Base-by-base conservation (phyloP, 2,888 invertebrate genomes). In the Protonemura montana region DNA sequence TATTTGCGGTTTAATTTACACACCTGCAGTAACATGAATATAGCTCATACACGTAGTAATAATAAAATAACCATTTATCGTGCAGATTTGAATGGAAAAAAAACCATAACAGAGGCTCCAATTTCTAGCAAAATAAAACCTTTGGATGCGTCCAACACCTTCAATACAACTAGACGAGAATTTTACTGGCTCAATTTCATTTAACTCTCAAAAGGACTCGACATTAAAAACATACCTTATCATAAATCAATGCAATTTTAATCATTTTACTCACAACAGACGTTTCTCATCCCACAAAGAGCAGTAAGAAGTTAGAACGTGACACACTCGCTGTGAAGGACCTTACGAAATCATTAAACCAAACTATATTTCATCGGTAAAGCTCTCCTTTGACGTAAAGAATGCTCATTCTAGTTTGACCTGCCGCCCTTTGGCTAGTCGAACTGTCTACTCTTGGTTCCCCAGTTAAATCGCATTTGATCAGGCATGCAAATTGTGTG, bases 261-360 rank as follows among this genome's bases (percentile, higher is more conserved):
- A 59, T 59, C 7, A 59, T 59, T 59, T 59, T 59, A 59, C 59
- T 59, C 59, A 59, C 59, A 59, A 59, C 59, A 35, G 10, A 35
- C 35, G 35, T 35, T 35, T 35, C 35, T 35, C 35, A 6, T 35
- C 35, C 35, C 35, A 35, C 35, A 21, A 21, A 59, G 59, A 59
- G 59, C 59, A 59, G 6, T 59, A 59, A 78, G 28, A 78, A 27
- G 78, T 78, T 10, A 27, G 27, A 27, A 78, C 78, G 78, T 78
- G 78, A 78, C 27, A 78, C 10, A 78, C 25, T 27, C 26, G 78
- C 10, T 78, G 78, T 78, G 3, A 78, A 27, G 78, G 78, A 28
- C 78, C 28, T 78, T 78, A 28, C 26, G 27, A 78, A 78, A 78
- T 78, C 78, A 13, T 78, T 78, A 78, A 78, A 78, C 28, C 59